Base-by-base conservation (phyloP, 2,797 vertebrate species). In the Nasua narica region DNA sequence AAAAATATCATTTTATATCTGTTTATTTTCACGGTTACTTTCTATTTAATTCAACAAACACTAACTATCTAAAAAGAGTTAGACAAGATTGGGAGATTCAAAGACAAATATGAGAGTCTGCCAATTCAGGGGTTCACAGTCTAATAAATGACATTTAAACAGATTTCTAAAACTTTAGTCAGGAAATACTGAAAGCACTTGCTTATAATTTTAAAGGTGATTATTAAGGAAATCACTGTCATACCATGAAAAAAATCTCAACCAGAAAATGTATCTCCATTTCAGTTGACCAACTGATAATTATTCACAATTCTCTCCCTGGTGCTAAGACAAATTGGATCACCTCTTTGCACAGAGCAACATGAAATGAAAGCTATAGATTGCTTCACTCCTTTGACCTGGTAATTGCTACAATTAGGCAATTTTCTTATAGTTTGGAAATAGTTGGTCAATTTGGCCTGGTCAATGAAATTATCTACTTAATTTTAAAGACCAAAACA, bases 341-440 rank as follows among this genome's bases (percentile, higher is more conserved):
- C 7, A 82, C 40, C n/a, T 56, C 16, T 88, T 92, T 43, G 54
- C 48, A 48, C 5, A 69, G 8, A 69, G 23, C 40, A 88, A 54
- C 10, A 46, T 60, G 40, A 76, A 87, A 82, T 76, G 37, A 67
- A 12, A 91, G 60, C 13, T 60, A 50, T 23, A 77, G 58, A 95
- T 32, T 29, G 58, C 23, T 50, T 18, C n/a, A 69, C 15, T 77
- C 77, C 76, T 81, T 83, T 92, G 78, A 69, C 29, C n/a, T 67
- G 50, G 52, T 83, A 77, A 83, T 88, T 81, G 48, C 10, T 86
- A 25, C 3, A 65, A 48, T 62, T 56, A 65, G 46, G 37, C 46
- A 81, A 79, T 81, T 93, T 96, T 86, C 18, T 70, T 65, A 72
- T 72, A 86, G 72, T 87, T 90, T 79, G 29, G n/a, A 93, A 89